These are phyloP conservation scores for Plagiodera versicolora DNA, from an alignment of 2,888 invertebrate genomes.

Conservation along the genomic window DNA sequence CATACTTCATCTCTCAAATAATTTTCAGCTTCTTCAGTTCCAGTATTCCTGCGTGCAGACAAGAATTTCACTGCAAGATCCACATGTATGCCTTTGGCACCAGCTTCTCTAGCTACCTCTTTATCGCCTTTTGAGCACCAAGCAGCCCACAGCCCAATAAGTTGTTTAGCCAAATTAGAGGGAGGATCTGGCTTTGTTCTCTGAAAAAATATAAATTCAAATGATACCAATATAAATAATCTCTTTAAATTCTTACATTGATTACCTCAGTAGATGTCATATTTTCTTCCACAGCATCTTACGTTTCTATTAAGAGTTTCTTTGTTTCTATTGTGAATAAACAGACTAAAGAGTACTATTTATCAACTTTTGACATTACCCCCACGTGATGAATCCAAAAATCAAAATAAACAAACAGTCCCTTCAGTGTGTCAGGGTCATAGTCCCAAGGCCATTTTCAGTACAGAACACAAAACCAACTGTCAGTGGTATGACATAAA, in stretches of 20 bases:
- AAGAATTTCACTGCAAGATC: conserved; percentile 63
- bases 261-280: background rate
- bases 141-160: conserved; percentile 61
- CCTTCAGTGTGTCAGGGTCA: too few relatives aligned
- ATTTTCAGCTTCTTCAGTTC: conserved; percentile 57
- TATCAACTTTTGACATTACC: too few relatives aligned
- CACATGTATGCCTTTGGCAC: conserved; percentile 67
- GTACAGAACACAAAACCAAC: too few relatives aligned
- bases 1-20: conserved; percentile 63
- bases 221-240: background rate
- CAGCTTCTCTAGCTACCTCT: conserved; percentile 69
- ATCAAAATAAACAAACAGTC: too few relatives aligned
- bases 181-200: conserved; percentile 39
- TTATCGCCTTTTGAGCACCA: conserved; percentile 66
- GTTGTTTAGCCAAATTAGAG: conserved; percentile 45
- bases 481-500: too few relatives aligned
- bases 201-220: conserved; percentile 4
- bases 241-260: background rate
- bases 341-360: background rate
- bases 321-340: background rate
- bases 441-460: too few relatives aligned
- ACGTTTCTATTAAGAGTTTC: background rate
- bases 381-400: too few relatives aligned
- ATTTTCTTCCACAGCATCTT: background rate
- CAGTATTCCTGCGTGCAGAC: conserved; percentile 60